Conservation (phyloP, 2,797 vertebrate genomes). For the Neomorphus geoffroyi region DNA sequence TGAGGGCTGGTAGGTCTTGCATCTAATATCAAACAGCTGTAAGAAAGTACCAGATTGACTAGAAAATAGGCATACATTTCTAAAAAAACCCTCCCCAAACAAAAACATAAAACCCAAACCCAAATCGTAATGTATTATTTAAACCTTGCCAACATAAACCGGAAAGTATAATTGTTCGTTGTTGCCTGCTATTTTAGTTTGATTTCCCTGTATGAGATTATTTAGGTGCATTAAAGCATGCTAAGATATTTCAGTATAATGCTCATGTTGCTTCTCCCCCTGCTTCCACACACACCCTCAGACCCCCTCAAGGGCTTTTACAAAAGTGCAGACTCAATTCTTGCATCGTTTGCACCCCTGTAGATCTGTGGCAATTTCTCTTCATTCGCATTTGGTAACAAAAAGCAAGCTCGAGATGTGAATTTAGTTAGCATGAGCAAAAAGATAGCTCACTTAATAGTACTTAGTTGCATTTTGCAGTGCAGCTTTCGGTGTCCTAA, state of each 20-base stretch:
- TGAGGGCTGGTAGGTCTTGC: constrained; percentile 58
- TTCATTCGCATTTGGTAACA: not conserved
- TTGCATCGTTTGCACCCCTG: not conserved
- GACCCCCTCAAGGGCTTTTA: not conserved
- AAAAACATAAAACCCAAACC: not conserved
- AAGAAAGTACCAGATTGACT: constrained; percentile 18
- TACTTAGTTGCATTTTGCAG: constrained; percentile 48
- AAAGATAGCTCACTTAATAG: constrained; percentile 48
- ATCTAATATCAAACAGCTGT: constrained; percentile 70
- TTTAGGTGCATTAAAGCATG: not conserved
- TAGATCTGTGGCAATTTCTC: not conserved
- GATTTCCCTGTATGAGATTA: not conserved
- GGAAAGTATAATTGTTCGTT: not conserved
- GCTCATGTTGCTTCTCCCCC: not conserved
- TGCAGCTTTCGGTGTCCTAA: constrained; percentile 34
- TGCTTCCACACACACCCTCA: fast-evolving
- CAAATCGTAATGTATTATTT: not conserved
- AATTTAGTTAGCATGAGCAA: constrained; percentile 29
- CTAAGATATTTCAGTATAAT: not conserved
- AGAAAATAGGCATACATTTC: not conserved
- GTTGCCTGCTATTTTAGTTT: not conserved
- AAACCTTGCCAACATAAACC: not conserved
- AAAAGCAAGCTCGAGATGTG: not conserved
- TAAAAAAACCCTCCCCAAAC: not conserved
- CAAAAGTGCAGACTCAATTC: not conserved